Conservation (phyloP, 2,888 invertebrate species). For the Xylophagus ater region DNA sequence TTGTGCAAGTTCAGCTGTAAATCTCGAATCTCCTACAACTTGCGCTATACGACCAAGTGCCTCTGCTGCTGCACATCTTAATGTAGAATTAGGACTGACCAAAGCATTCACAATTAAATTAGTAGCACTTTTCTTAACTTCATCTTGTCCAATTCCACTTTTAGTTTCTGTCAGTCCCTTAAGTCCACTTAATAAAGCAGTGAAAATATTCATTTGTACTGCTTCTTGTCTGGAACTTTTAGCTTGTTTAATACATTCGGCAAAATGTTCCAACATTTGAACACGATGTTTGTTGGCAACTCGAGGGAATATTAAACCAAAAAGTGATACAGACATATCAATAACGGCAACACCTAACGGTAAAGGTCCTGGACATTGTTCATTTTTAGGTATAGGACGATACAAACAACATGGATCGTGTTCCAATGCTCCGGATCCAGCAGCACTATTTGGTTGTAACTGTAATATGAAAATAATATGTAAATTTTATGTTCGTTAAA, state of each 20-base stretch:
- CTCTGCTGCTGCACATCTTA: conserved; percentile 92
- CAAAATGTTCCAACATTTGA: conserved; percentile 95
- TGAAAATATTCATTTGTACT: conserved; percentile 91
- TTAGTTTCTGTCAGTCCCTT: conserved; percentile 82
- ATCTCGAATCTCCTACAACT: conserved; percentile 74
- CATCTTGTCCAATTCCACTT: conserved; percentile 74
- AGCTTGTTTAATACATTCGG: conserved; percentile 86
- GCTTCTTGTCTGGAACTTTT: conserved; percentile 91
- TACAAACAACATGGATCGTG: conserved; percentile 92
- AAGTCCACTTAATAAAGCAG: conserved; percentile 80
- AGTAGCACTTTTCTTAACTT: conserved; percentile 74
- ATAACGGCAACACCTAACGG: conserved; percentile 94
- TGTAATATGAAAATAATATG: too few relatives aligned
- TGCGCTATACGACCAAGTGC: conserved; percentile 89
- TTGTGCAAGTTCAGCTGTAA: conserved; percentile 81
- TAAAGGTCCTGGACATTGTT: conserved; percentile 58
- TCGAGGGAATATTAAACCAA: conserved; percentile 87
- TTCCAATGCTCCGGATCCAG: conserved; percentile 91
- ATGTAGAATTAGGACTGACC: conserved; percentile 60
- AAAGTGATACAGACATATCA: conserved; percentile 84
- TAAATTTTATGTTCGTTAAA: too few relatives aligned
- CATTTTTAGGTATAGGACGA: conserved; percentile 46
- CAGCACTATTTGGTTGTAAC: conserved; percentile 89
- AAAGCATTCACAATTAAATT: conserved; percentile 70
- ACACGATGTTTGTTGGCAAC: conserved; percentile 93